Base-by-base conservation (phyloP, 2,888 invertebrate species). In the Synergus umbraculus region DNA sequence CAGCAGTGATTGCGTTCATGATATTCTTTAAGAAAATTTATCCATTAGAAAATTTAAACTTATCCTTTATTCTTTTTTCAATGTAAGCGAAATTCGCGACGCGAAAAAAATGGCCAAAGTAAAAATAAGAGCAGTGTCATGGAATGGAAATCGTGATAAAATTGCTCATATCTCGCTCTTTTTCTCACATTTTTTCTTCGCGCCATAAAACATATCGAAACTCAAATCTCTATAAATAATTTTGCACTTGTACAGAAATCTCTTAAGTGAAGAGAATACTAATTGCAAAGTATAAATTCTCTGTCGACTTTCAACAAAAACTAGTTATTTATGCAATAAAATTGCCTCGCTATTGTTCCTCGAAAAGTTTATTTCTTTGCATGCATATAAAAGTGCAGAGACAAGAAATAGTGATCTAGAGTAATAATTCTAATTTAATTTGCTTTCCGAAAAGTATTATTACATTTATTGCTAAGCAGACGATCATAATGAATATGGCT, bases 81-180 rank as follows among this genome's bases (percentile, higher is more conserved):
- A 73, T 22, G 3, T 67, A 44, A 15, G n/a, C 41, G 9, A 41
- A 41, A 66, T 41, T 66, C 7, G 43, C 43, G 41, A 66, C 65
- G 18, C n/a, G 65, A 66, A 43, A 65, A 37, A 65, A 65, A 66
- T 66, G 41, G 41, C 65, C 9, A 64, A 41, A 46, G 22, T 44
- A 44, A 67, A 67, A 67, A 67, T 46, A 43, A 46, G 37, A 73
- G 69, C 46, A 49, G 37, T 46, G 69, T 54, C 69, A 73, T 73
- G 69, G 69, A 73, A 54, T 49, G 69, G 29, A 54, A 73, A 73
- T 49, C 37, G 69, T 54, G 49, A 73, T 73, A 73, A 73, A 73
- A 54, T 44, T 67, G 67, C 67, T 67, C 29, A 29, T 37, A 66
- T 66, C n/a, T 29, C 29, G 13, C n/a, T 49, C n/a, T 60, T 60